A percentile compares a stretch with the other conserved stretches of the same genome.
Conservation (phyloP, 2,888 invertebrate species). For the Dexiosoma caninum region DNA sequence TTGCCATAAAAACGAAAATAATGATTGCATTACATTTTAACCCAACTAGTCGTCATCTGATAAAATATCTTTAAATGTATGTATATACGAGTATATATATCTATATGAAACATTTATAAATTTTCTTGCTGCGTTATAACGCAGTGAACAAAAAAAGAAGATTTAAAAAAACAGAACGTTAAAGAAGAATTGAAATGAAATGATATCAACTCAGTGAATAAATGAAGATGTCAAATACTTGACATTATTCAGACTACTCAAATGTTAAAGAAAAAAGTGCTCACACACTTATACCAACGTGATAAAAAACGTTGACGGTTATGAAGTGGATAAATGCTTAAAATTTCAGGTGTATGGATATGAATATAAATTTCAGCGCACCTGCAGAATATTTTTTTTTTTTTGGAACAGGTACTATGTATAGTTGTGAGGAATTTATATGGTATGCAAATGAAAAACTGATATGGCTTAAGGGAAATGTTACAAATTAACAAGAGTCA, state of each 20-base stretch:
- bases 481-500: constrained; percentile 3
- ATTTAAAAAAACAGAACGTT: constrained; percentile 4
- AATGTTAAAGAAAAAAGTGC: neutral
- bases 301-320: neutral
- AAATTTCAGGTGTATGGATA: constrained; percentile 33
- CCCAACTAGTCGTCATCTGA: too few species aligned
- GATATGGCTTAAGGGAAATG: constrained; percentile 12
- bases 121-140: too few species aligned
- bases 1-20: too few species aligned
- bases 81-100: too few species aligned
- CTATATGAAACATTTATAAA: constrained; percentile 25
- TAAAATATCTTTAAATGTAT: too few species aligned
- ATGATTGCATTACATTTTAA: too few species aligned
- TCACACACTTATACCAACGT: neutral
- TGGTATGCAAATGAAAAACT: constrained; percentile 46
- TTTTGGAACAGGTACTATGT: too few species aligned
- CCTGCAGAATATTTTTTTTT: neutral
- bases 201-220: constrained; percentile 43
- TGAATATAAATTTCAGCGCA: constrained; percentile 7
- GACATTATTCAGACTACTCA: constrained; percentile 45
- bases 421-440: neutral
- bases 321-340: constrained; percentile 42
- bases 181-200: constrained; percentile 12
- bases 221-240: constrained; percentile 54
- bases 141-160: neutral